Evolutionary conservation across 2,888 invertebrate genomes (phyloP), one percentile per base, ranked within the genome.

Genomic region (Acleris literana): DNA sequence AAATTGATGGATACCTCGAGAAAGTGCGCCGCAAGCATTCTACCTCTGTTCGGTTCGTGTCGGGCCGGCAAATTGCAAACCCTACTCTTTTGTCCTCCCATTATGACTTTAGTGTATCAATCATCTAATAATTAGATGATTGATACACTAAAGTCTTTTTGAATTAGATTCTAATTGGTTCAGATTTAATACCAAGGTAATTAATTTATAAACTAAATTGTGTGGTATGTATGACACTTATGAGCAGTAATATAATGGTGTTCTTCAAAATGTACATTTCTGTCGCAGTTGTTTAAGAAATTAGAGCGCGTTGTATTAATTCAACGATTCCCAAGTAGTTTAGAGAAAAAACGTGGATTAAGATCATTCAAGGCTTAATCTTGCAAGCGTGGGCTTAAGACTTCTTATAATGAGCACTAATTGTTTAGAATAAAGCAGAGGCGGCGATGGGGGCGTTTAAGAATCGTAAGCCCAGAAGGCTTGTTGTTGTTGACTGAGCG

Each of bases 1-100:
- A 63, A 67, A 63, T 49, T 63, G 58, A 67, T 63, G 58, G 57
- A 58, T 55, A 59, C 61, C 56, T 52, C 44, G 44, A 66, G 46
- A 65, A 66, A 66, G 61, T 60, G 61, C 65, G 64, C 54, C 60
- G 43, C 52, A 66, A 62, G 61, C 52, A 52, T 57, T 61, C 49
- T 33, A 51, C 51, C 44, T 61, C 49, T 61, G 44, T 29, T 65
- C 51, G 51, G 54, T 43, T 60, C 54, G 44, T 46, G 46, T 49
- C 43, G 48, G 44, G 43, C 48, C 39, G 64, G 54, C 54, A 54
- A 60, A 55, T 59, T 64, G 64, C 48, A 54, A 58, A 53, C 39
- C 58, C 48, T 59, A 48, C 29, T 55, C 49, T 59, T 64, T 64
- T 64, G 59, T 60, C 54, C 48, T 44, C 59, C 59, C 48, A 59